These are phyloP conservation scores for Pseudococcus longispinus DNA, from an alignment of 2,888 invertebrate species.

Conservation along the genomic window DNA sequence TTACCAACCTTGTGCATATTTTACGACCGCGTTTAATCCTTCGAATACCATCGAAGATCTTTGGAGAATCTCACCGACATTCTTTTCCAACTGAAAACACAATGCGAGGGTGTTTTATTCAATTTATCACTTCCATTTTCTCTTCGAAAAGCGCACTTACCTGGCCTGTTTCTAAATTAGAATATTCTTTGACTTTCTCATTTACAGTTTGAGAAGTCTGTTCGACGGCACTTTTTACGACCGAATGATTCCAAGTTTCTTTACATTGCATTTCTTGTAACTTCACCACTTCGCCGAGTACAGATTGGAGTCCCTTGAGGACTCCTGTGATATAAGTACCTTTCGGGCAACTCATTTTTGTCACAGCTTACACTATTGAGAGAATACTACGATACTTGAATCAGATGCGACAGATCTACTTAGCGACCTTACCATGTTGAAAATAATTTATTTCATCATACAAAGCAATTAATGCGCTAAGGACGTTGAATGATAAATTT, in stretches of 20 bases:
- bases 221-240: constrained; percentile 65
- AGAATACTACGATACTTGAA: neutral
- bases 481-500: neutral
- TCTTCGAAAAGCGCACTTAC: neutral
- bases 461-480: neutral
- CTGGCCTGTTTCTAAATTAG: constrained; percentile 5
- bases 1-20: constrained; percentile 61
- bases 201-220: constrained; percentile 36
- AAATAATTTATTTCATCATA: constrained; percentile 3
- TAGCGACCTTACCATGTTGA: neutral
- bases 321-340: constrained; percentile 62
- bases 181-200: constrained; percentile 29
- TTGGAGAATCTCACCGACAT: constrained; percentile 69
- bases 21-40: constrained; percentile 70
- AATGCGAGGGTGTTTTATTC: neutral
- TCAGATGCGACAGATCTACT: neutral
- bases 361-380: neutral
- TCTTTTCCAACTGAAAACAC: constrained; percentile 62
- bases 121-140: neutral
- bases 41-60: constrained; percentile 74
- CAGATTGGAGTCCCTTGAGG: constrained; percentile 73
- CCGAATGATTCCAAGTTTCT: constrained; percentile 75
- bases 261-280: constrained; percentile 71
- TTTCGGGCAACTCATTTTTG: constrained; percentile 59
- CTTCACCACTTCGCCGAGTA: constrained; percentile 72